Base-by-base conservation (phyloP, 2,888 invertebrate species). In the Coleophora flavipennella region DNA sequence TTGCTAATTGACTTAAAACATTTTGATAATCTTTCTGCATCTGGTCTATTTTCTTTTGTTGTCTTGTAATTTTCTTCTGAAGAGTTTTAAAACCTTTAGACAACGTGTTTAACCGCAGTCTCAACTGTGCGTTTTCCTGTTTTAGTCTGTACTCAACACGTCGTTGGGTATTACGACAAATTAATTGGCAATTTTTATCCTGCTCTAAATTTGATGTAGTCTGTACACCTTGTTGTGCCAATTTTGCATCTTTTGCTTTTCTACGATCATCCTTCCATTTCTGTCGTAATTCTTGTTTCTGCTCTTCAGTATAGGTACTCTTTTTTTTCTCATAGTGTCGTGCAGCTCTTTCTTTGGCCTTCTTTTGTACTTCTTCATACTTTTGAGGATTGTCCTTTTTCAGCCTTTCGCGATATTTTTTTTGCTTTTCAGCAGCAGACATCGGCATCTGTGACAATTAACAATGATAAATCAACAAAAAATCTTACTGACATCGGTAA, bases 71-170 rank as follows among this genome's bases (percentile, higher is more conserved):
- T 31, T 43, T 43, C 36, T 29, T 43, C 33, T 43, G 35, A 29
- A 43, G 43, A 33, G 10, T 32, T 38, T 40, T 40, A 34, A 40
- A 40, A 9, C 43, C 27, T 38, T 38, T 40, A n/a, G 27, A 36
- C 33, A 34, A 14, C 9, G 11, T 10, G 20, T 8, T 34, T 10
- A 27, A 12, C 27, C 27, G 20, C 20, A 20, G 20, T 35, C 13
- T 12, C 27, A 9, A 12, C 7, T 27, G 28, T 29, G 10, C 9
- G 35, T 11, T 35, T 27, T 28, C 13, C 7, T 35, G 26, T 35
- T 34, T 13, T 12, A 34, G 20, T 11, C 20, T 34, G 13, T 20
- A 20, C 33, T 14, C 33, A 9, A 33, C 20, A 20, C 33, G 33
- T 9, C 33, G 14, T 12, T 32, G 32, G 8, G 12, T 11, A 8